Evolutionary conservation across 2,797 vertebrate species (phyloP).

Genomic region (Brachyrhaphis roseni): DNA sequence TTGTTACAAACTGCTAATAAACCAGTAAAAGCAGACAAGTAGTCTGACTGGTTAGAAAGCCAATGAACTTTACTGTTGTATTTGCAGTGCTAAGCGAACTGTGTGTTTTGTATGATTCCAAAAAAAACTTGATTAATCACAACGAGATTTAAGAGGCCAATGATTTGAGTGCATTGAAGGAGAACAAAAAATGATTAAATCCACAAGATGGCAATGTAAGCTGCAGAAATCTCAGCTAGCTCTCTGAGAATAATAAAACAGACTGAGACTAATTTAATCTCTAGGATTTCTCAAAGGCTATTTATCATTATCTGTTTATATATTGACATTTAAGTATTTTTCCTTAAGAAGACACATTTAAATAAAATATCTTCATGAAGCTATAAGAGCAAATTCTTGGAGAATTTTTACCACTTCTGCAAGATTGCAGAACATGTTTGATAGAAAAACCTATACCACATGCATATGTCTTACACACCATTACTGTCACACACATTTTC

Average conservation of each 20-base stretch:
- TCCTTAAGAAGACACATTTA: not conserved
- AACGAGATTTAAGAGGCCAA: not conserved
- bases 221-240: conserved; percentile 4
- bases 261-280: not conserved
- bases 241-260: conserved; percentile 4
- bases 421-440: not conserved
- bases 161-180: not conserved
- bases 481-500: not conserved
- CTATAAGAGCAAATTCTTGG: not conserved
- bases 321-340: not conserved
- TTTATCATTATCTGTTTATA: not conserved
- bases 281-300: not conserved
- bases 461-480: not conserved
- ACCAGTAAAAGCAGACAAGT: not conserved
- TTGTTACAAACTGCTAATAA: not conserved
- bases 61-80: not conserved
- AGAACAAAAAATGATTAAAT: not conserved
- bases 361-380: not conserved
- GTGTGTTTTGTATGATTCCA: not conserved
- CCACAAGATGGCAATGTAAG: conserved; percentile 56
- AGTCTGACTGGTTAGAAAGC: not conserved
- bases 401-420: not conserved
- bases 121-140: not conserved
- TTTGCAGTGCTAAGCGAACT: not conserved
- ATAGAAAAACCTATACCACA: not conserved